phyloP scores from a whole-genome alignment of 2,888 invertebrate genomes.

The Operophtera brumata region DNA sequence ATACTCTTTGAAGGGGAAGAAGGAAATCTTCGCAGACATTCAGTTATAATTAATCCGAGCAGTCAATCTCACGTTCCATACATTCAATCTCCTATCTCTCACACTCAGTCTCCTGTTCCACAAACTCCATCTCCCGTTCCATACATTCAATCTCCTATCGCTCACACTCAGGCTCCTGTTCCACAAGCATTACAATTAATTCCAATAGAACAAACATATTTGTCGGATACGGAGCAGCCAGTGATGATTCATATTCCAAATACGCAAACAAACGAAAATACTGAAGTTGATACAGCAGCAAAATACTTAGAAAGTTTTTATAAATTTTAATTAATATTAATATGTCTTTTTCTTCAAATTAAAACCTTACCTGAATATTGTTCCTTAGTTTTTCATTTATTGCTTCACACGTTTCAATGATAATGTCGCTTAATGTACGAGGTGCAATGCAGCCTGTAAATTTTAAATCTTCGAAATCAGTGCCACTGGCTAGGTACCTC shows the following conservation, averaged over 20 bases:
- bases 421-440: too few relatives aligned
- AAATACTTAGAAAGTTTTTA: too few relatives aligned
- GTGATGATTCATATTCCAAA: slow-evolving; percentile 15
- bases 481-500: slow-evolving; percentile 21
- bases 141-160: background rate
- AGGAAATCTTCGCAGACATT: slow-evolving; percentile 21
- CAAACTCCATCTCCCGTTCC: slow-evolving; percentile 9
- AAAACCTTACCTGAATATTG: too few relatives aligned
- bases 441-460: slow-evolving; percentile 18
- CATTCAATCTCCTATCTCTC: slow-evolving; percentile 3
- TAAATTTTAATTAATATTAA: too few relatives aligned
- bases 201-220: slow-evolving; percentile 1
- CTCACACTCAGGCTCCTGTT: slow-evolving; percentile 7
- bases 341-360: too few relatives aligned
- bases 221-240: slow-evolving; percentile 14
- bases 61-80: slow-evolving; percentile 6
- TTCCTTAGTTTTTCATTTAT: too few relatives aligned
- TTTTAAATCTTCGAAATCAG: slow-evolving; percentile 22
- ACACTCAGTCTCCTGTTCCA: slow-evolving; percentile 13
- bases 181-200: slow-evolving; percentile 11
- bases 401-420: too few relatives aligned
- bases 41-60: slow-evolving; percentile 13
- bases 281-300: too few relatives aligned
- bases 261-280: slow-evolving; percentile 15
- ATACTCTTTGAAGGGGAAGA: slow-evolving; percentile 27